Conservation (phyloP, 1,140 invertebrate species). For the Dinoponera quadriceps region DNA sequence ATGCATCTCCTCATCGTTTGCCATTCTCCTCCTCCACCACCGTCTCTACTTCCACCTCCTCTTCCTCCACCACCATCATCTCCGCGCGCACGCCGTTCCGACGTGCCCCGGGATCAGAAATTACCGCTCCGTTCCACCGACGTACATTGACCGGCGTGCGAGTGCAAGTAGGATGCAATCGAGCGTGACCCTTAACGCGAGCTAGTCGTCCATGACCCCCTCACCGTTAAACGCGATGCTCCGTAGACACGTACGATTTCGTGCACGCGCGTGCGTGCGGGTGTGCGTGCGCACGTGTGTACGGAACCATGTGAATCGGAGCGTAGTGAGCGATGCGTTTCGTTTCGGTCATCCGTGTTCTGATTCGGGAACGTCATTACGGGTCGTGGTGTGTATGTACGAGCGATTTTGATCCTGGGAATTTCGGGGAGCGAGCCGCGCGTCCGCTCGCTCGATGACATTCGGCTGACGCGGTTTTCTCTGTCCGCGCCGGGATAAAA, state of each 20-base stretch:
- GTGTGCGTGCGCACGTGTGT: neutral
- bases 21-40: conserved; percentile 63
- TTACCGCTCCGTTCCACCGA: conserved; percentile 77
- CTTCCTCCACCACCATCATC: too few species aligned
- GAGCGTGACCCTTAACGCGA: conserved; percentile 82
- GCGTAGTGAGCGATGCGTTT: conserved; percentile 64
- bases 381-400: conserved; percentile 29
- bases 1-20: conserved; percentile 56
- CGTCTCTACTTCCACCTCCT: too few species aligned
- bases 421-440: neutral
- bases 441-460: conserved; percentile 21
- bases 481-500: neutral
- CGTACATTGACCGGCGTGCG: conserved; percentile 80
- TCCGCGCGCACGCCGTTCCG: conserved; percentile 69
- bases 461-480: conserved; percentile 28
- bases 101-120: conserved; percentile 80
- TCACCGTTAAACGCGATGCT: conserved; percentile 55
- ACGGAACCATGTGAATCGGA: conserved; percentile 52
- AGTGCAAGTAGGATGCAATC: conserved; percentile 75
- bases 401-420: conserved; percentile 50
- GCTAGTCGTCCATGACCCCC: conserved; percentile 82
- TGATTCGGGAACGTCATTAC: conserved; percentile 70
- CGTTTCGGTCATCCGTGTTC: conserved; percentile 66
- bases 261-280: conserved; percentile 32
- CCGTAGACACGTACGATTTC: conserved; percentile 31